Conservation (phyloP, 1,140 invertebrate species). For the Drosophila trapezifrons region DNA sequence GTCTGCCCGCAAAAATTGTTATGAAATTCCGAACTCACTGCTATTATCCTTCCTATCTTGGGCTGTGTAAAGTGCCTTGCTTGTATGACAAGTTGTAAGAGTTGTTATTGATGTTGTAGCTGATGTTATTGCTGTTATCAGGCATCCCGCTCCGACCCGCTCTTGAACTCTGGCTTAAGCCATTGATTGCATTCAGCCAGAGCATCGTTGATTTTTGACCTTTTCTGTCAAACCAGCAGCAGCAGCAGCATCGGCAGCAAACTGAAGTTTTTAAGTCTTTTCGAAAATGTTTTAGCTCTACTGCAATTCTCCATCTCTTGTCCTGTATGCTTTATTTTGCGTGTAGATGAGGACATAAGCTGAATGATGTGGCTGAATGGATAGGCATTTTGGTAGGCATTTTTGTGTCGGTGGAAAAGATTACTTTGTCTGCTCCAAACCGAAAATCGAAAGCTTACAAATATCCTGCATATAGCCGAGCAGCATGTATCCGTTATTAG, state of each 20-base stretch:
- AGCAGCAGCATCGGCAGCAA: slow-evolving; percentile 12
- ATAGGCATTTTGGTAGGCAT: slow-evolving; percentile 56
- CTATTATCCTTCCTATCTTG: slow-evolving; percentile 24
- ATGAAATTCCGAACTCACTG: slow-evolving; percentile 57
- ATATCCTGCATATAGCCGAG: slow-evolving; percentile 9
- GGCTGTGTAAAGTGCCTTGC: slow-evolving; percentile 41
- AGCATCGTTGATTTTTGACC: slow-evolving; percentile 62
- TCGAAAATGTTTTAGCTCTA: slow-evolving; percentile 59
- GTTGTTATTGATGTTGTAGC: slow-evolving; percentile 53
- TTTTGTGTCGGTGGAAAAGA: not conserved
- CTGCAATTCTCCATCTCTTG: slow-evolving; percentile 7
- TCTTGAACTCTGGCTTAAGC: slow-evolving; percentile 59
- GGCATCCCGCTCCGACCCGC: not conserved
- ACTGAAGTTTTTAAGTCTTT: slow-evolving; percentile 63
- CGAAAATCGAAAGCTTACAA: slow-evolving; percentile 11
- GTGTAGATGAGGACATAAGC: slow-evolving; percentile 54
- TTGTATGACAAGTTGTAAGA: slow-evolving; percentile 77
- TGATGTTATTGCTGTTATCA: slow-evolving; percentile 32
- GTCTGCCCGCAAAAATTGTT: slow-evolving; percentile 58
- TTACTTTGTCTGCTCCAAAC: slow-evolving; percentile 10
- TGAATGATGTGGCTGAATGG: slow-evolving; percentile 62
- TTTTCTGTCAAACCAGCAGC: slow-evolving; percentile 21
- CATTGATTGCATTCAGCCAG: slow-evolving; percentile 71
- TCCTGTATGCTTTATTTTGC: slow-evolving; percentile 8
- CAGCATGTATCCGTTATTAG: not conserved